Percentiles rank a stretch among this genome's conserved stretches.
Evolutionary conservation across 2,113 vertebrate species (phyloP).

Genomic region (Cryptoleucopteryx plumbea): DNA sequence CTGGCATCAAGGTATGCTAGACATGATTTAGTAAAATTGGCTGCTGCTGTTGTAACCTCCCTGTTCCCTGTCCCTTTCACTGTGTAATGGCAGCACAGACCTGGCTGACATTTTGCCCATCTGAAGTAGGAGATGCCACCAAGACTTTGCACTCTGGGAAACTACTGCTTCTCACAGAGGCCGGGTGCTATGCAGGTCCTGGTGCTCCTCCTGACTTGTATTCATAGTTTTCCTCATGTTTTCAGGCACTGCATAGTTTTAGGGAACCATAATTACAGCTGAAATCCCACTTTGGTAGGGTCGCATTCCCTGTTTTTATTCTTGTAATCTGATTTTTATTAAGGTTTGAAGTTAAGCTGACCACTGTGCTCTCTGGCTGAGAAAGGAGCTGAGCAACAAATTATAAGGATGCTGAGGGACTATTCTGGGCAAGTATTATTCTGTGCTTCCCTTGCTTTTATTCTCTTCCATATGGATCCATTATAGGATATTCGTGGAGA

Average conservation of each 20-base stretch:
- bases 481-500: not conserved
- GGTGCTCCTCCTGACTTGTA: not conserved
- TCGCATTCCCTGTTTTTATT: not conserved
- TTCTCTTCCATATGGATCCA: not conserved
- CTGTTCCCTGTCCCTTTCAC: not conserved
- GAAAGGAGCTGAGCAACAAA: not conserved
- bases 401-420: not conserved
- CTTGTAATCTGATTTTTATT: not conserved
- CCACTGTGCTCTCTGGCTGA: not conserved
- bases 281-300: not conserved
- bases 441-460: not conserved
- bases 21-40: not conserved
- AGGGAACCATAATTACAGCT: not conserved
- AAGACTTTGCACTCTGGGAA: not conserved
- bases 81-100: not conserved
- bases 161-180: not conserved
- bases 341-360: not conserved
- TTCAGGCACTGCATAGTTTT: not conserved
- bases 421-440: not conserved
- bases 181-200: not conserved
- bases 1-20: not conserved
- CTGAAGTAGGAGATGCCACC: not conserved
- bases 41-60: not conserved
- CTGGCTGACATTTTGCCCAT: not conserved
- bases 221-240: fast-evolving